These are phyloP conservation scores for Wasmannia auropunctata DNA, from an alignment of 1,140 invertebrate species.

Conservation along the genomic window DNA sequence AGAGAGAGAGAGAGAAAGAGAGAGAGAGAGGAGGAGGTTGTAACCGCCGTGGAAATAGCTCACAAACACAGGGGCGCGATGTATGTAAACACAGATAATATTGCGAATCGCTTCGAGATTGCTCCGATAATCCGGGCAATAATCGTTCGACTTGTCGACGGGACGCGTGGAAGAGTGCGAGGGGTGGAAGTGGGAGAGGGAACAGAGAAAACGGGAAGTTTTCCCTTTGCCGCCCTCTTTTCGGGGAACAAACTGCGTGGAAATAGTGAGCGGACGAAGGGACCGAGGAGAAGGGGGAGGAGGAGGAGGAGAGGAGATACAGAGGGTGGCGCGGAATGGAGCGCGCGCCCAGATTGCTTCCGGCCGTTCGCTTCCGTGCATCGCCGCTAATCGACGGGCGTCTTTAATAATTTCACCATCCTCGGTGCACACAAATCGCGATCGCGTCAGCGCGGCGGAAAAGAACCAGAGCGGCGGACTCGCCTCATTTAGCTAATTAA, in stretches of 20 bases:
- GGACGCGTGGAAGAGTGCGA: neutral
- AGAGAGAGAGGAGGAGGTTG: neutral
- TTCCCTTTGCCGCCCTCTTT: neutral
- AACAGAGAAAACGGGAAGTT: neutral
- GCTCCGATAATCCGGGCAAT: neutral
- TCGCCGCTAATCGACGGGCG: slow-evolving; percentile 37
- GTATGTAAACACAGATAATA: slow-evolving; percentile 42
- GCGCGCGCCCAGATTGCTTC: slow-evolving; percentile 30
- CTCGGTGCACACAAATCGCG: neutral
- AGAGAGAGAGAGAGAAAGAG: neutral
- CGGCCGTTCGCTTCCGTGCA: slow-evolving; percentile 6
- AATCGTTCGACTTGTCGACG: neutral
- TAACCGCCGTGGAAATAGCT: slow-evolving; percentile 27
- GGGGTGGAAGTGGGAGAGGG: neutral
- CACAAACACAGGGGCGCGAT: neutral
- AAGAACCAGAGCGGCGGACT: neutral
- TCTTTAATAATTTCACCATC: slow-evolving; percentile 16
- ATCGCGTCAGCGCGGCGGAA: neutral
- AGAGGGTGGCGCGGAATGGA: neutral
- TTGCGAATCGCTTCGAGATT: slow-evolving; percentile 16
- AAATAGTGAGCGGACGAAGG: neutral
- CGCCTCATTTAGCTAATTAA: neutral
- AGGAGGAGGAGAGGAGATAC: neutral
- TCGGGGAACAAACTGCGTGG: neutral
- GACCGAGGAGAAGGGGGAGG: neutral